Base-by-base conservation (phyloP, 2,888 invertebrate species). In the Synanthedon andrenaeformis region DNA sequence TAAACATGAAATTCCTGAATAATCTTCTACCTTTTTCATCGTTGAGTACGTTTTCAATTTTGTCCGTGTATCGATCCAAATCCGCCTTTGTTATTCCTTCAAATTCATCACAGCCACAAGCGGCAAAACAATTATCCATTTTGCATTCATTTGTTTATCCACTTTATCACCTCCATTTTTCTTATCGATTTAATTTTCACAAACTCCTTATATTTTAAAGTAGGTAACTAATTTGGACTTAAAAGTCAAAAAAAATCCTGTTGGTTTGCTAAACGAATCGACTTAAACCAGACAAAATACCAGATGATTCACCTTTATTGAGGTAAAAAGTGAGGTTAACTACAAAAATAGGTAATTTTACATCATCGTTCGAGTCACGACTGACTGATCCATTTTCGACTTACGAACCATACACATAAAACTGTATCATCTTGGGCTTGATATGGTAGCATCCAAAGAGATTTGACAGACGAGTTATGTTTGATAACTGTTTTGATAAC, bases 51-150 rank as follows among this genome's bases (percentile, higher is more conserved):
- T 89, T 88, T 68, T 89, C 87, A 59, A 89, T 84, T 69, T 76
- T 84, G 62, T 89, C 88, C 54, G 88, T 87, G 59, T 76, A 88
- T 48, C 87, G 80, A 63, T 88, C 88, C 60, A 88, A 79, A 63
- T 89, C 89, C 6, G 84, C 74, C 66, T 79, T 83, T 49, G 83
- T 83, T 55, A 87, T 69, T 53, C 80, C 78, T 67, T 82, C 82
- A 52, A 72, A 70, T 59, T 80, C 78, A 59, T 82, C 82, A 68
- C 85, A 87, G 64, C 85, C 80, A 70, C 86, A 88, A 52, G 79
- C 80, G 58, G 71, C 76, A 60, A 87, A 85, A 78, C 88, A 88
- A 65, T 82, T 79, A 69, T 83, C 86, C 88, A 87, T 87, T 65
- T 67, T 80, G 64, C 55, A 66, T 58, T 72, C 72, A 76, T 78